These are phyloP conservation scores for Koerneria pararmatus DNA, from an alignment of 2,888 invertebrate species.

Conservation along the genomic window DNA sequence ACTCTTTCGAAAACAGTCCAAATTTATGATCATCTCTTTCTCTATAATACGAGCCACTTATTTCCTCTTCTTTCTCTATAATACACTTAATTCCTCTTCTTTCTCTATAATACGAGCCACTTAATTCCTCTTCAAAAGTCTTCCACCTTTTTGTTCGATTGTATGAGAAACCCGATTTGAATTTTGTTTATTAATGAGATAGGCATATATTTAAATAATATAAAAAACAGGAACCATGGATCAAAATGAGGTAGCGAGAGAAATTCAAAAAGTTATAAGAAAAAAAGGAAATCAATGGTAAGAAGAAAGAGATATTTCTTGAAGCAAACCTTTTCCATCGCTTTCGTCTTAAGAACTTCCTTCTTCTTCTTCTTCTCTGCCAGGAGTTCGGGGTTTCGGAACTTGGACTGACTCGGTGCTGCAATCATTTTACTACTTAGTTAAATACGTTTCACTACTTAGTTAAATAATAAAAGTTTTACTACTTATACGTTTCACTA, in stretches of 20 bases:
- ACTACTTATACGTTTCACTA: not conserved
- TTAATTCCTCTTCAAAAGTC: no score
- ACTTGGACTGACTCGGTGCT: constrained; percentile 79
- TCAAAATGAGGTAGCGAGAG: not conserved
- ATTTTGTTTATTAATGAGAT: no score
- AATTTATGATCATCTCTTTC: no score
- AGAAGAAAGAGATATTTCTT: not conserved
- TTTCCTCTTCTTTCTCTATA: no score
- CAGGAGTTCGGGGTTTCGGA: constrained; percentile 69
- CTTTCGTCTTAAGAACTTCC: not conserved
- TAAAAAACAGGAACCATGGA: no score
- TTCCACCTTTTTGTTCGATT: no score
- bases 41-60: no score
- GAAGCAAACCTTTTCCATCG: constrained; percentile 56
- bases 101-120: no score
- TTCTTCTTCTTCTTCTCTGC: constrained; percentile 27
- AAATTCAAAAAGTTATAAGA: not conserved
- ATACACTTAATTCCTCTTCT: no score
- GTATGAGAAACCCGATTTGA: no score
- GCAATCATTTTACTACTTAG: constrained; percentile 65
- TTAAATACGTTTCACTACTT: not conserved
- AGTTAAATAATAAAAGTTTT: not conserved
- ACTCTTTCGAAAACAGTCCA: no score
- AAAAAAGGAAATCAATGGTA: not conserved
- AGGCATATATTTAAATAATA: no score